Evolutionary conservation across 2,113 vertebrate genomes (phyloP), one percentile per base, ranked within the genome.

Genomic region (Nestor notabilis): DNA sequence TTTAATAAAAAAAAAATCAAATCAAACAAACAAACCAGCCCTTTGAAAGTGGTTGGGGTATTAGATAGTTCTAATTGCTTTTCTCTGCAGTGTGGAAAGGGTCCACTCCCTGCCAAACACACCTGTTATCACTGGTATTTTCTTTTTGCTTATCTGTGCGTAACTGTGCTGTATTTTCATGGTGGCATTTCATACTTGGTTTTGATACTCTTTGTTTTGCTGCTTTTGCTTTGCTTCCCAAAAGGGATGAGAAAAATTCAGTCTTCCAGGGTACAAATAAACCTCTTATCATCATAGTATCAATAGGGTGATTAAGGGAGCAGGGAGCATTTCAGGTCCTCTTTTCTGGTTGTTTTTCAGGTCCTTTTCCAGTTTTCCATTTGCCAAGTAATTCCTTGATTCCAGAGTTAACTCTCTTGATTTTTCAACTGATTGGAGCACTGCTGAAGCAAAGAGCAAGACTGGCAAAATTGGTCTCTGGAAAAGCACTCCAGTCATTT

Each of bases 91-190:
- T 84, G 69, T 1, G 7, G 44, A 82, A 83, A 64, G 8, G 78
- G 50, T 53, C 21, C 47, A 52, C 35, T 89, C 35, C 68, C 61
- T 66, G 33, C 43, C 69, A 75, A 80, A 70, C 43, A 76, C 37
- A 81, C 68, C 68, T 93, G 53, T 80, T 91, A 69, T n/a, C 50
- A 28, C 52, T 78, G 52, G 44, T 89, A 44, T 94, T 92, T 93
- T 93, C 50, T 86, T 92, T 96, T 90, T 90, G 60, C 72, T 89
- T 90, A 81, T 95, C 88, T 93, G 18, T 71, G 61, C 33, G 21
- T 63, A 92, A 64, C 72, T 92, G 31, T 80, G 37, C 53, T 1
- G 4, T 92, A 11, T 63, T 80, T 93, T 84, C 4, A 1, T 82
- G 70, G 55, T 89, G 83, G 70, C 64, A 76, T 93, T 92, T 94